Evolutionary conservation across 2,888 invertebrate genomes (phyloP).

Genomic region (Notodonta ziczac): DNA sequence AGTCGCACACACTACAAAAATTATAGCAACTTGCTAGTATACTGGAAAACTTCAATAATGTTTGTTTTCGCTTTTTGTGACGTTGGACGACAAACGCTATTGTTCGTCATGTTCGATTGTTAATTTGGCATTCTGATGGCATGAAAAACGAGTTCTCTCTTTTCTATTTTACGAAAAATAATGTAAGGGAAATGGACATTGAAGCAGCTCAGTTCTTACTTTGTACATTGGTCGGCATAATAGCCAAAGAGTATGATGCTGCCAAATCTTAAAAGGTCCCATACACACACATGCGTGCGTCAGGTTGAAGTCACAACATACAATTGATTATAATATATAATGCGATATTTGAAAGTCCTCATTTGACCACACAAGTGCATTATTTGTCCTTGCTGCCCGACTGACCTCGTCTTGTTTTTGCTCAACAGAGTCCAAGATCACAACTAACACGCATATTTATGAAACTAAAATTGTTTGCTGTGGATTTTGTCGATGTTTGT

Average conservation of each 20-base stretch:
- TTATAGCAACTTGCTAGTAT: slow-evolving; percentile 3
- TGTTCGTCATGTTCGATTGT: background rate
- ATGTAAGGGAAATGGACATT: background rate
- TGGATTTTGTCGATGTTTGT: background rate
- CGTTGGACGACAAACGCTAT: background rate
- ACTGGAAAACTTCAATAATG: background rate
- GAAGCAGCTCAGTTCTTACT: no score
- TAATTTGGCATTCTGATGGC: background rate
- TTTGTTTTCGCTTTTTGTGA: background rate
- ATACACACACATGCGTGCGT: no score
- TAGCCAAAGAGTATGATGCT: no score
- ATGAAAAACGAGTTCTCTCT: no score
- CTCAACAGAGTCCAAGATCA: slow-evolving; percentile 54
- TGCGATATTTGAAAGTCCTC: slow-evolving; percentile 31
- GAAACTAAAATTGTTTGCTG: slow-evolving; percentile 16
- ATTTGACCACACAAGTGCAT: slow-evolving; percentile 49
- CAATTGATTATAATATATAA: slow-evolving; percentile 6
- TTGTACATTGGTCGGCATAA: no score
- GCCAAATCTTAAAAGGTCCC: background rate
- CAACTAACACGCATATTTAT: slow-evolving; percentile 40
- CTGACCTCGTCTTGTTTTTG: slow-evolving; percentile 67
- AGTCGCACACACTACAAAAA: slow-evolving; percentile 51
- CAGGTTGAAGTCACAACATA: slow-evolving; percentile 8
- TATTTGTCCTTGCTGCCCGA: slow-evolving; percentile 50
- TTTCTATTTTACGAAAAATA: background rate